Conservation (phyloP, 2,888 invertebrate genomes). For the Apamea sordens region DNA sequence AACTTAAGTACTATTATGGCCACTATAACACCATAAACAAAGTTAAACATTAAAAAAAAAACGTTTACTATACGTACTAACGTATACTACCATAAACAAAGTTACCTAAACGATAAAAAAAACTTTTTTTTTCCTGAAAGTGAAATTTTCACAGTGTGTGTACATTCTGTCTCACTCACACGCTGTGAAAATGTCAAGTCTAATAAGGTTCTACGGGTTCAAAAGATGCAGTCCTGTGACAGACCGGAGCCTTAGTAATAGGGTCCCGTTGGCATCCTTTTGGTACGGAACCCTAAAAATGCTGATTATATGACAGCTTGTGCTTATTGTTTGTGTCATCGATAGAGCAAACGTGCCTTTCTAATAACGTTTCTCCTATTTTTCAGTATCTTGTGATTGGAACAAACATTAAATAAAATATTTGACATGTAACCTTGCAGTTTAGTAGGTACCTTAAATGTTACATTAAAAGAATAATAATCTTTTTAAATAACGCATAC, state of each 20-base stretch:
- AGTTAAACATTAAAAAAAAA: background rate
- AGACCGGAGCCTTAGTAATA: background rate
- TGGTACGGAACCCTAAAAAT: background rate
- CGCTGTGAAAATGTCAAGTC: background rate
- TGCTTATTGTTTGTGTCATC: background rate
- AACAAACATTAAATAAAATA: background rate
- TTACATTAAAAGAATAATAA: conserved; percentile 10
- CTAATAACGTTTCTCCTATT: conserved; percentile 2
- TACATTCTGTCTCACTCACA: background rate
- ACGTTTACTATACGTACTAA: too few relatives aligned
- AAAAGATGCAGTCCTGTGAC: background rate
- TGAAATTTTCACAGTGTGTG: background rate
- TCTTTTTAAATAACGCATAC: conserved; percentile 22
- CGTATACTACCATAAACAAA: background rate
- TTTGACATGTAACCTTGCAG: conserved; percentile 10
- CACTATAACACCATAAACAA: background rate
- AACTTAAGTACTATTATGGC: background rate
- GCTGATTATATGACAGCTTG: background rate
- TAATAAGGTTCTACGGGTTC: background rate
- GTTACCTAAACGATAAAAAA: background rate
- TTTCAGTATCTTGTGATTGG: conserved; percentile 14
- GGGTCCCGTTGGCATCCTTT: background rate
- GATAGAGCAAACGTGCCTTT: background rate
- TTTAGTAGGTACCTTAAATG: conserved; percentile 3
- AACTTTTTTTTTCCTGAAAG: background rate